Evolutionary conservation across 2,113 vertebrate species (phyloP), one percentile per base, ranked within the genome.

Genomic region (Misgurnus anguillicaudatus): DNA sequence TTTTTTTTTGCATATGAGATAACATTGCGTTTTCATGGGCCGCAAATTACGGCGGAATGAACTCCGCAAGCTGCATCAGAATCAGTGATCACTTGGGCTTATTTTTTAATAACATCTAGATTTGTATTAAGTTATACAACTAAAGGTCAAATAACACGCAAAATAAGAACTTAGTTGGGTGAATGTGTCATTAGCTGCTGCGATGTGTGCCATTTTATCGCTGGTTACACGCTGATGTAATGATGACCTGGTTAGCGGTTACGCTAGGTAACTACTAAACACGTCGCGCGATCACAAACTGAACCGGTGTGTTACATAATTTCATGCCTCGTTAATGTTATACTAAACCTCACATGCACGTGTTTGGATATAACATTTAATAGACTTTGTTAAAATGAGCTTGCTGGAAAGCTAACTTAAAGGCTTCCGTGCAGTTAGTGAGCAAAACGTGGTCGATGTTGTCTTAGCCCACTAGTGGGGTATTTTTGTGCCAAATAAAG

Each of bases 391-490:
- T 72, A 5, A 60, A 60, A 55, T 6, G 5, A 31, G 51, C 8
- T 14, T 19, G 51, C n/a, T 8, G 16, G 36, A 3, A 57, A 31
- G 42, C 21, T 9, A 31, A 31, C 1, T 31, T 31, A 17, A 2
- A 24, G 19, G 10, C 5, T 51, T 24, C 16, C 19, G 65, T 13
- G 31, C 16, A 21, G 71, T 72, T 72, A 58, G 36, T 74, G 38
- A 61, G 71, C 71, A 61, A 47, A 74, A 61, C 39, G 21, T 74
- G 71, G 45, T 14, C 14, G 4, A 53, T n/a, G 31, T 21, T 41
- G 0, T 5, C 53, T 9, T 3, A 16, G 17, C 53, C 53, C 51
- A 55, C 39, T 6, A 55, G 19, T 10, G 4, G 1, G 36, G 17
- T 5, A 9, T 3, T 41, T 71, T 41, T 71, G 4, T 11, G 0